These are phyloP conservation scores for Nautilus pompilius DNA, from an alignment of 1,140 invertebrate species.

Conservation along the genomic window DNA sequence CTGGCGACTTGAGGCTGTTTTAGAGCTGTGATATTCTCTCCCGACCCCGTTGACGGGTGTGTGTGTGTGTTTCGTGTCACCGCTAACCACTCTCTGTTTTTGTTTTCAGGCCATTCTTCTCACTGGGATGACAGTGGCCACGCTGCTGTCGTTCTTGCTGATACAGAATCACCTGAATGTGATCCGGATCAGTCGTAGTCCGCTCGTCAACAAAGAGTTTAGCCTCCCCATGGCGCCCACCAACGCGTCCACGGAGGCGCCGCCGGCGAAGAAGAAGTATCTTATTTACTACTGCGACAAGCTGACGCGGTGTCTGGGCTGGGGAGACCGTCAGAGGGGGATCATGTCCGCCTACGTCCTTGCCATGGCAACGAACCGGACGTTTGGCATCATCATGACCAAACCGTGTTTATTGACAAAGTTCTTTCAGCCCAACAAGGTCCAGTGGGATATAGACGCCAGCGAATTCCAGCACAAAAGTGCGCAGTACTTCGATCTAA, in stretches of 20 bases:
- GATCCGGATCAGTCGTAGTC: not conserved
- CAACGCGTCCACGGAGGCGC: not conserved
- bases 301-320: constrained; percentile 8
- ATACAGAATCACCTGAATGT: not conserved
- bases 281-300: constrained; percentile 23
- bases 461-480: not conserved
- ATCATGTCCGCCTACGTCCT: constrained; percentile 15
- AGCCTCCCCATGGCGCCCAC: not conserved
- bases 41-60: no score
- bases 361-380: constrained; percentile 9
- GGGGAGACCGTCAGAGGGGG: constrained; percentile 14
- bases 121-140: constrained; percentile 1
- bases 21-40: no score
- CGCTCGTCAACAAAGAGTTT: not conserved
- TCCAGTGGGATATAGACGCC: constrained; percentile 6
- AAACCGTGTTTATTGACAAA: constrained; percentile 9
- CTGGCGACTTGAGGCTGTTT: no score
- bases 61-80: no score
- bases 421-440: constrained; percentile 5
- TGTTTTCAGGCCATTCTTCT: not conserved
- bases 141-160: not conserved
- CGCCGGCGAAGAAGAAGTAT: constrained; percentile 7
- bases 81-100: no score
- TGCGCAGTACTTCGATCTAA: not conserved
- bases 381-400: constrained; percentile 11